These are phyloP conservation scores for Pectinophora gossypiella DNA, from an alignment of 1,140 invertebrate species.

Conservation along the genomic window DNA sequence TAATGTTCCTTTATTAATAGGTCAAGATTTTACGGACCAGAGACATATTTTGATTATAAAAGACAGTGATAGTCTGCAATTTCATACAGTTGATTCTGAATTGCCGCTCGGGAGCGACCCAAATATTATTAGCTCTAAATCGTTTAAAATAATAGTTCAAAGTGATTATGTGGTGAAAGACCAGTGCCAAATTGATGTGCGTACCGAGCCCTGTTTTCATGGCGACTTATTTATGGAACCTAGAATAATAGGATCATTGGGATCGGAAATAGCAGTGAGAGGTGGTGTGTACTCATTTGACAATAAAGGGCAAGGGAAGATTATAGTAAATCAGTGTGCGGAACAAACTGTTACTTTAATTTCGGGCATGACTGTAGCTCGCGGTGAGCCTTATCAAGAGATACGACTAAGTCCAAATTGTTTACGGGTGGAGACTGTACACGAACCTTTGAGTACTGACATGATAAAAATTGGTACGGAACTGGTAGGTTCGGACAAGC, in stretches of 20 bases:
- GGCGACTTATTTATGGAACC: background rate
- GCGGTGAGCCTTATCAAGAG: background rate
- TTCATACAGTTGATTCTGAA: too few species aligned
- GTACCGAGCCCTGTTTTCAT: background rate
- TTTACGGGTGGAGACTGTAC: background rate
- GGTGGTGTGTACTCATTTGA: background rate
- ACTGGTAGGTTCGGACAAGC: background rate
- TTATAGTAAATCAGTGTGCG: background rate
- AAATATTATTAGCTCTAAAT: too few species aligned
- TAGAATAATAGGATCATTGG: background rate
- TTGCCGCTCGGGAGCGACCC: too few species aligned
- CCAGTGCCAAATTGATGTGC: background rate
- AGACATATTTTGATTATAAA: too few species aligned
- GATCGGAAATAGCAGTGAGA: background rate
- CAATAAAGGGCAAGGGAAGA: background rate
- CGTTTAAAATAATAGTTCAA: background rate
- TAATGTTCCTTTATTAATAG: too few species aligned
- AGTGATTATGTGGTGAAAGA: too few species aligned
- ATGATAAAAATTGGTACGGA: background rate
- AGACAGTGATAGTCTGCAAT: too few species aligned
- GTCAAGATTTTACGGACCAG: too few species aligned
- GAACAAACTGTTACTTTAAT: background rate
- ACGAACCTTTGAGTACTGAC: background rate
- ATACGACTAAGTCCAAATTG: background rate
- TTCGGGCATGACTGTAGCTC: background rate